Conservation (phyloP, 2,113 vertebrate genomes). For the Oreotragus oreotragus region DNA sequence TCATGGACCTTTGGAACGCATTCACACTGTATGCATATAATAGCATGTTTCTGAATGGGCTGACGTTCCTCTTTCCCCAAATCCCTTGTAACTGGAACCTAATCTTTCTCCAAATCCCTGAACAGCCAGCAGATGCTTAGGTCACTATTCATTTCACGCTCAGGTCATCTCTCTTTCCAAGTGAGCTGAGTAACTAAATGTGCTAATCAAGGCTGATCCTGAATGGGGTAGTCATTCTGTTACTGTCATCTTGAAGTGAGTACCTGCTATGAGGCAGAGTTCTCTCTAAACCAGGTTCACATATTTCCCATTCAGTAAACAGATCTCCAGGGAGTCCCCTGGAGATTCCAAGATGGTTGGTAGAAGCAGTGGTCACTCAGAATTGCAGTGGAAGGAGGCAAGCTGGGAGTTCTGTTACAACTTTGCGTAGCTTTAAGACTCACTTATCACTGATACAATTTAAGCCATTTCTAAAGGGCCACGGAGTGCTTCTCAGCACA, state of each 20-base stretch:
- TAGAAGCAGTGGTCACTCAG: neutral
- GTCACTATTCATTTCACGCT: neutral
- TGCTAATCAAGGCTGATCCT: neutral
- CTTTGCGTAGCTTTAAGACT: neutral
- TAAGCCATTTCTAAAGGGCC: neutral
- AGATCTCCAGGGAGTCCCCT: neutral
- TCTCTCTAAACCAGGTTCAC: neutral
- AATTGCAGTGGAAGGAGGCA: neutral
- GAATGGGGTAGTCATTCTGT: neutral
- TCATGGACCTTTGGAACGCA: too few species aligned
- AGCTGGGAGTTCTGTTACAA: too few species aligned
- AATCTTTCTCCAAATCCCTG: neutral
- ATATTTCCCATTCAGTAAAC: neutral
- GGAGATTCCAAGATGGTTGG: neutral
- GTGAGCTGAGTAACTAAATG: neutral
- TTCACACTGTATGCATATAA: neutral
- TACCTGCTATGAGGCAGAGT: neutral
- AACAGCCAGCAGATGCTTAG: neutral
- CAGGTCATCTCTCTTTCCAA: neutral
- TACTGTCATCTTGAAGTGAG: neutral
- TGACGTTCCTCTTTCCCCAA: neutral
- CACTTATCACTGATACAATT: neutral
- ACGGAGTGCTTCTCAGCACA: neutral
- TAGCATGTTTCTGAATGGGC: neutral
- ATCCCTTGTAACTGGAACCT: neutral